These are phyloP conservation scores for Fragum sueziense DNA, from an alignment of 2,888 invertebrate species.

Conservation along the genomic window DNA sequence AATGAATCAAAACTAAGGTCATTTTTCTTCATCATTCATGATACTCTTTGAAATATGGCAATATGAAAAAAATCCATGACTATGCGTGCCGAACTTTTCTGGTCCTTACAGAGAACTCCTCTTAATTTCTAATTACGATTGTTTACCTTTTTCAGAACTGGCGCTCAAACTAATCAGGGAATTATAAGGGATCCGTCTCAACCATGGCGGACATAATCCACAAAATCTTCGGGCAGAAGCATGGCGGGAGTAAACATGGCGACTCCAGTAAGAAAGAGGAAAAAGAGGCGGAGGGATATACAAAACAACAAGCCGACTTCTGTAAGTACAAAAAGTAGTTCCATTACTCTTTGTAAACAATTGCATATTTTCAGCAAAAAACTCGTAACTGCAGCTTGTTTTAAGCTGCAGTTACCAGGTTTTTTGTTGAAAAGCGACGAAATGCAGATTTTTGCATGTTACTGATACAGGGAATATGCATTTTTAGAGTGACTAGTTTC, in stretches of 20 bases:
- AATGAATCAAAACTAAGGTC: no score
- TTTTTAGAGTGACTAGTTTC: neutral
- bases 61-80: no score
- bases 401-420: no score
- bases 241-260: slow-evolving; percentile 59
- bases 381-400: no score
- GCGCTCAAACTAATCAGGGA: slow-evolving; percentile 8
- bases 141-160: slow-evolving; percentile 7
- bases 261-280: slow-evolving; percentile 57
- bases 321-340: slow-evolving; percentile 70
- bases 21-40: no score
- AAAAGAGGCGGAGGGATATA: slow-evolving; percentile 60
- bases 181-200: slow-evolving; percentile 24
- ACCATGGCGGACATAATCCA: slow-evolving; percentile 75
- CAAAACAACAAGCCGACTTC: slow-evolving; percentile 66
- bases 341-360: neutral
- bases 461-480: slow-evolving; percentile 2
- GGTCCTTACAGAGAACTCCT: no score
- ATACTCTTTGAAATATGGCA: no score
- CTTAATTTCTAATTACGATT: no score
- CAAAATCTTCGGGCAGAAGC: slow-evolving; percentile 69
- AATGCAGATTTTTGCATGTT: slow-evolving; percentile 15
- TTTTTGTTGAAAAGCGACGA: no score
- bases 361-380: no score
- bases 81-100: no score